Evolutionary conservation across 2,113 vertebrate species (phyloP).

Genomic region (Taxidea taxus): DNA sequence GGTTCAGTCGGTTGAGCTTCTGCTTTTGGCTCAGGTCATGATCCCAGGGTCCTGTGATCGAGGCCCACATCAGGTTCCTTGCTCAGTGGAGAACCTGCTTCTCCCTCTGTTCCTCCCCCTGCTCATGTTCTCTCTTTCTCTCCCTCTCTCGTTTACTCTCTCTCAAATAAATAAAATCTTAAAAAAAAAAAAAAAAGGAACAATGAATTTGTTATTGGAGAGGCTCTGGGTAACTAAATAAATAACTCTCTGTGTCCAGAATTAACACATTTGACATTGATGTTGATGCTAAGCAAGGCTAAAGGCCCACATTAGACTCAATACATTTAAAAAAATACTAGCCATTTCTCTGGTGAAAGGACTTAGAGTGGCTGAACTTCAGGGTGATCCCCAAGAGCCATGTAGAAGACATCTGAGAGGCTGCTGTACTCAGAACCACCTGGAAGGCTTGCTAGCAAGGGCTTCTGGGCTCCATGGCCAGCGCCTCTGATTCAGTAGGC

Average conservation of each 20-base stretch:
- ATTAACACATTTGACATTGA: background rate
- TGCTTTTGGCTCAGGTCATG: too few species aligned
- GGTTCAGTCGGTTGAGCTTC: too few species aligned
- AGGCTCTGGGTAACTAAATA: background rate
- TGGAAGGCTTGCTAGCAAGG: background rate
- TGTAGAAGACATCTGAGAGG: background rate
- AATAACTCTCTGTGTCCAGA: background rate
- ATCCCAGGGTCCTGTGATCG: too few species aligned
- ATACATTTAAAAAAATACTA: conserved; percentile 20
- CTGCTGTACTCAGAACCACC: background rate
- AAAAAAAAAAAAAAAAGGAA: background rate
- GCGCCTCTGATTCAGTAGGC: background rate
- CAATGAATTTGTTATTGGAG: background rate
- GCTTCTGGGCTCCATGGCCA: fast-evolving
- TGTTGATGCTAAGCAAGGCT: background rate
- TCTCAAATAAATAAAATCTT: too few species aligned
- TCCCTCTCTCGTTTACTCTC: too few species aligned
- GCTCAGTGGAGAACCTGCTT: too few species aligned
- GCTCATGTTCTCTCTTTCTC: too few species aligned
- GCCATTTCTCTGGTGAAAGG: conserved; percentile 72
- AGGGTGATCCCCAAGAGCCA: conserved; percentile 60
- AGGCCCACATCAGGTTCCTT: too few species aligned
- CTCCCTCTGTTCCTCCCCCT: too few species aligned
- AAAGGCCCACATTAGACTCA: background rate
- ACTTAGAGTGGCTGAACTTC: conserved; percentile 64